A percentile compares a stretch with the other conserved stretches of the same genome.
Conservation (phyloP, 2,888 invertebrate genomes). For the Lasiommata megera region DNA sequence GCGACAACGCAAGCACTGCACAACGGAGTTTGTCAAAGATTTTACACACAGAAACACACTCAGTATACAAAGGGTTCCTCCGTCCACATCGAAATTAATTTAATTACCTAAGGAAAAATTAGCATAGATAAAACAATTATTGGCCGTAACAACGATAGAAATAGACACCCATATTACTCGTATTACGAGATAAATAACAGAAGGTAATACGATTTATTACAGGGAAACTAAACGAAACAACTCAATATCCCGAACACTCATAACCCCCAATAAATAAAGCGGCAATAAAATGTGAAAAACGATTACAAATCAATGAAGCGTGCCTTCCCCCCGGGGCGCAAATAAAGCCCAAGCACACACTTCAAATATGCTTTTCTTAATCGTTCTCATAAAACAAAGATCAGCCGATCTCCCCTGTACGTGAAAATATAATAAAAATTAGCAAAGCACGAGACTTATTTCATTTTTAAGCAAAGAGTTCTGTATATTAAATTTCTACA, state of each 20-base stretch:
- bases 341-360: slow-evolving; percentile 79
- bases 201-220: slow-evolving; percentile 37
- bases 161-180: neutral
- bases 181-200: slow-evolving; percentile 23
- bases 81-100: too few species aligned
- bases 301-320: slow-evolving; percentile 81
- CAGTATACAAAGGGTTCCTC: too few species aligned
- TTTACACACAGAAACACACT: too few species aligned
- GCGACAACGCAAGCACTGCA: too few species aligned
- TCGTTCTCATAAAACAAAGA: slow-evolving; percentile 82
- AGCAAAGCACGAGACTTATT: neutral
- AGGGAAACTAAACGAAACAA: slow-evolving; percentile 52
- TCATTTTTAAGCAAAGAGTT: neutral
- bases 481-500: neutral
- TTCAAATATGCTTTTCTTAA: slow-evolving; percentile 82
- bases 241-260: slow-evolving; percentile 53
- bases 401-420: slow-evolving; percentile 71
- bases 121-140: neutral
- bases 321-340: slow-evolving; percentile 73
- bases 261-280: slow-evolving; percentile 59
- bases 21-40: too few species aligned
- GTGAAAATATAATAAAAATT: slow-evolving; percentile 48
- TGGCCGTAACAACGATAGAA: neutral
- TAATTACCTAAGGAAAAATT: too few species aligned
- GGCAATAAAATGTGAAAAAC: slow-evolving; percentile 77